Evolutionary conservation across 2,888 invertebrate species (phyloP).

Genomic region (Harmothoe impar): DNA sequence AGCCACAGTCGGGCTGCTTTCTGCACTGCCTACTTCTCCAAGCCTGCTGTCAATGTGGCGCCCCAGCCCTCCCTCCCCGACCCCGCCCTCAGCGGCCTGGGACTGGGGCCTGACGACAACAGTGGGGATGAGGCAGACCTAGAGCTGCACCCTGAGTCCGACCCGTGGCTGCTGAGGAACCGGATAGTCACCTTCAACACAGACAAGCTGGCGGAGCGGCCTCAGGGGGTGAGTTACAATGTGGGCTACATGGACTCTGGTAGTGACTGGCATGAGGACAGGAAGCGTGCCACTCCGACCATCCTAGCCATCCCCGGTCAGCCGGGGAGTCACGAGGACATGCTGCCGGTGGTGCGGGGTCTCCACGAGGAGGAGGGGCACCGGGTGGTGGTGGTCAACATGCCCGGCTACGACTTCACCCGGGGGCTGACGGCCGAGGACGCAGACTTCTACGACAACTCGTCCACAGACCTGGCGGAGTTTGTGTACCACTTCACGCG

Average conservation of each 20-base stretch:
- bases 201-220: conserved; percentile 3
- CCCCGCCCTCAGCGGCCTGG: background rate
- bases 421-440: conserved; percentile 32
- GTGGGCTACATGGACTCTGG: conserved; percentile 54
- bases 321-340: conserved; percentile 55
- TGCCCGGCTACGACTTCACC: conserved; percentile 53
- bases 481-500: conserved; percentile 23
- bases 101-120: background rate
- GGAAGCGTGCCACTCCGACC: conserved; percentile 2
- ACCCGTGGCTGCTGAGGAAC: conserved; percentile 32
- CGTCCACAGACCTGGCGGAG: conserved; percentile 47
- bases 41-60: conserved; percentile 21
- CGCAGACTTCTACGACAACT: conserved; percentile 16
- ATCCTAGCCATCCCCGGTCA: conserved; percentile 49
- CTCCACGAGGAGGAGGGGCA: background rate
- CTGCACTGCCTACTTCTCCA: background rate
- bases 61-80: background rate
- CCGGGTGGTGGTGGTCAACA: conserved; percentile 38
- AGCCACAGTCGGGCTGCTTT: background rate
- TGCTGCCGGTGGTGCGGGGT: conserved; percentile 7
- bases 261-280: conserved; percentile 37
- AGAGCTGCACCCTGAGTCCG: background rate
- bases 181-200: background rate
- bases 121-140: background rate
- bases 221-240: conserved; percentile 40